Evolutionary conservation across 2,113 vertebrate species (phyloP), one percentile per base, ranked within the genome.

Genomic region (Gnathonemus longibarbis): DNA sequence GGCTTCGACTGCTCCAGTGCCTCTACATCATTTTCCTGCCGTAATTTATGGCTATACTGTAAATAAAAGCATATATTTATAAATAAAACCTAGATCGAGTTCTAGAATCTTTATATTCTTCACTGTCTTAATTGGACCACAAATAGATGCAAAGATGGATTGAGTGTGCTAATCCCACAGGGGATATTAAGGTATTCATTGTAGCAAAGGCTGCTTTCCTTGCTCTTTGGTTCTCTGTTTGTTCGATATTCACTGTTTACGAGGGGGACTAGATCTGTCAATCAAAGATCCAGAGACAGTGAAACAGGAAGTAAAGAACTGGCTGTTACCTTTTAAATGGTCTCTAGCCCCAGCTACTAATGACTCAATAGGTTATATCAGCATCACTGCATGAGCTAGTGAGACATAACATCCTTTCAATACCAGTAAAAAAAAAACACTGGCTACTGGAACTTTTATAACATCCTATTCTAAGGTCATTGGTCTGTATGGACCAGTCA

Each of bases 1-100:
- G 84, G 10, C 88, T 92, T 91, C 92, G 90, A 94, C 91, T 88
- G 89, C 87, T 91, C 84, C 90, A 92, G 92, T 93, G 90, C 84
- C 88, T 91, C 89, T 89, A 84, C 92, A 7, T 15, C 10, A 49
- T 90, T 91, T 77, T 84, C 88, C n/a, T 90, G 88, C 89, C 85
- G 56, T 88, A 91, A 92, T 92, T 90, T 84, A 90, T 89, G 85
- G 90, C 91, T 88, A 87, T 89, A 87, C 89, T 88, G 70, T 83
- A 91, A 91, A 91, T 84, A 91, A 19, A 48, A 45, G 83, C 35
- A 48, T 80, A 50, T 11, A 39, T 80, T 58, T 62, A 80, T 15
- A 39, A 90, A 92, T 87, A 90, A 91, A 88, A 42, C 17, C 21
- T 85, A 48, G 80, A 19, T 15, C 35, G 9, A 35, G 35, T 15